Base-by-base conservation (phyloP, 2,113 vertebrate species). In the Ptychochromis oligacanthus region DNA sequence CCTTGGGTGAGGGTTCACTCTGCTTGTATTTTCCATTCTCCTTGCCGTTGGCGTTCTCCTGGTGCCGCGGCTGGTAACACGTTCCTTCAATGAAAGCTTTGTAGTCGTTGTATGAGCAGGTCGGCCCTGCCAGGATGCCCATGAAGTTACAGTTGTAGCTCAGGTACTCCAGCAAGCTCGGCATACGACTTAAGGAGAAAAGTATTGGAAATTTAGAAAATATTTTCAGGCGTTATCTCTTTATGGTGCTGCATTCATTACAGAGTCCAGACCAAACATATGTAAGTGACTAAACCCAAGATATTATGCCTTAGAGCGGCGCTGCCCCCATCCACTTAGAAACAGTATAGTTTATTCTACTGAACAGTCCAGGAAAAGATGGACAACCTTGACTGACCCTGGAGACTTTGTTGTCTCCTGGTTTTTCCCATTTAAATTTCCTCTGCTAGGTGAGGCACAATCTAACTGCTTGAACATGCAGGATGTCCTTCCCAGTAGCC, bases 71-170 rank as follows among this genome's bases (percentile, higher is more conserved):
- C 67, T 97, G 96, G 88, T 96, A 97, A 64, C 95, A 92, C 26
- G 96, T 96, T 92, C 98, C 98, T 93, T 99, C 97, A 80, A 99
- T 99, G 95, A 99, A 99, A 84, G 95, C 95, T 91, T 96, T 97
- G 95, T 99, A 99, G 96, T 99, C 97, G 81, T 98, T 99, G 96
- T 99, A 99, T 81, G 98, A 99, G 96, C 97, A 99, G 40, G 97
- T 96, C 2, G 98, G 98, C 59, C 98, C 98, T 1, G 97, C 97
- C 95, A 99, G 96, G 95, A 99, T 98, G 79, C 98, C 97, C 98
- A 99, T 97, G 96, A 99, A 99, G 97, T 99, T 99, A 94, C 97
- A 99, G 94, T 96, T 99, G 95, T 99, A 99, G 94, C 98, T 99
- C 87, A 99, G 93, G 93, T 98, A 98, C 94, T 99, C 98, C 95